Base-by-base conservation (phyloP, 1,140 invertebrate genomes). In the Leptinotarsa lineolata region DNA sequence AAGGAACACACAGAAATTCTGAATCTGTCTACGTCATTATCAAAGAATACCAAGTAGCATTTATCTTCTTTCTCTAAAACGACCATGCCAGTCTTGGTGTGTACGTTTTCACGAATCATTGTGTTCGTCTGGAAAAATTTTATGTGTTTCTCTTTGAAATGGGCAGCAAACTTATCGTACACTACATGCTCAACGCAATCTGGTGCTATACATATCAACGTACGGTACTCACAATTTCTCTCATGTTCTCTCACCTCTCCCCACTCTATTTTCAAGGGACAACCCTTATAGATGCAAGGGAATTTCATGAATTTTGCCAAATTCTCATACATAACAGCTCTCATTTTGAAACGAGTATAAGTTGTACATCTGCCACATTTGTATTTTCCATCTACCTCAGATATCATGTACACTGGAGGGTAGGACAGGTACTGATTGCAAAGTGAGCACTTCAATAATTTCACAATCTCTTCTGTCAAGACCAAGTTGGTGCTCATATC, bases 91-190 rank as follows among this genome's bases (percentile, higher is more conserved):
- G 20, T n/a, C 20, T 30, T 63, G 24, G 16, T 45, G 44, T 63
- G 69, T 12, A 69, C 15, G 11, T 24, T 69, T 44, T 63, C 60
- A 61, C 30, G 16, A 20, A n/a, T 16, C 4, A 71, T 39, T 16
- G 44, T 71, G 18, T 71, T 45, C 5, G 24, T 30, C 6, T 45
- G 44, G 44, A 39, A 71, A 15, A 44, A 63, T 16, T 63, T 45
- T 8, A 18, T 71, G n/a, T 71, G 69, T 48, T 71, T 71, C 60
- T 71, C 69, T 45, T 63, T 71, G 30, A 71, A 71, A 63, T 71
- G 69, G 5, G 69, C 18, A 20, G 45, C 60, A 22, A 63, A 64
- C 13, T 71, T 18, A 8, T 58, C 8, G 20, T 63, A 16, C 20
- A 61, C 8, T 20, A 71, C 60, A 11, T 21, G 15, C 6, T 45